Conservation (phyloP, 2,113 vertebrate genomes). For the Nothocercus julius region DNA sequence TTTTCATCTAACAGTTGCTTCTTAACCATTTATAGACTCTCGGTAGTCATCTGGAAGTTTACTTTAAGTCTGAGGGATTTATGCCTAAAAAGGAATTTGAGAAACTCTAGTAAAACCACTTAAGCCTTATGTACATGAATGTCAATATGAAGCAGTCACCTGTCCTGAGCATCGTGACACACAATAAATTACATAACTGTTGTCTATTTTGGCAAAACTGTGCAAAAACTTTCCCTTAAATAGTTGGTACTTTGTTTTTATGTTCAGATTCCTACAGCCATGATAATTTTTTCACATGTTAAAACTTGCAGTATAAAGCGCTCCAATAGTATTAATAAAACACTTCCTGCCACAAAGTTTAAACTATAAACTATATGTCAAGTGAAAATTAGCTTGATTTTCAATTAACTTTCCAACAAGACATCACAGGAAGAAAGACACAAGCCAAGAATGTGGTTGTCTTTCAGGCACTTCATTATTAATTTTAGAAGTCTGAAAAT, state of each 20-base stretch:
- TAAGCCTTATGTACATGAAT: not conserved
- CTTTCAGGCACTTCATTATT: conserved; percentile 12
- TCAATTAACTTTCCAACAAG: not conserved
- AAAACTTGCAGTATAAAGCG: not conserved
- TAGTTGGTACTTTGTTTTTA: not conserved
- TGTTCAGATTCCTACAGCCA: not conserved
- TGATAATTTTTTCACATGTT: not conserved
- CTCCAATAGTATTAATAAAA: conserved; percentile 28
- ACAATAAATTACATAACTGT: not conserved
- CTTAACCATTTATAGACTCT: not conserved
- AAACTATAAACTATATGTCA: not conserved
- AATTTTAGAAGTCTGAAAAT: not conserved
- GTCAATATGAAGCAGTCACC: not conserved
- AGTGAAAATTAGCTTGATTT: conserved; percentile 20
- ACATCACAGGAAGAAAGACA: conserved; percentile 2
- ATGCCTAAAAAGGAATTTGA: not conserved
- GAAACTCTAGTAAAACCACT: not conserved
- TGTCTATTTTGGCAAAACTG: not conserved
- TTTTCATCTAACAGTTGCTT: not conserved
- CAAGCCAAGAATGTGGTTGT: not conserved
- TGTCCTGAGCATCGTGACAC: not conserved
- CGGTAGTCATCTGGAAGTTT: not conserved
- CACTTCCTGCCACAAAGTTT: conserved; percentile 27
- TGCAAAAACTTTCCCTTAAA: not conserved
- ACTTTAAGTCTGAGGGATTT: not conserved